phyloP scores from a whole-genome alignment of 2,113 vertebrate genomes.

The Pipra filicauda region DNA sequence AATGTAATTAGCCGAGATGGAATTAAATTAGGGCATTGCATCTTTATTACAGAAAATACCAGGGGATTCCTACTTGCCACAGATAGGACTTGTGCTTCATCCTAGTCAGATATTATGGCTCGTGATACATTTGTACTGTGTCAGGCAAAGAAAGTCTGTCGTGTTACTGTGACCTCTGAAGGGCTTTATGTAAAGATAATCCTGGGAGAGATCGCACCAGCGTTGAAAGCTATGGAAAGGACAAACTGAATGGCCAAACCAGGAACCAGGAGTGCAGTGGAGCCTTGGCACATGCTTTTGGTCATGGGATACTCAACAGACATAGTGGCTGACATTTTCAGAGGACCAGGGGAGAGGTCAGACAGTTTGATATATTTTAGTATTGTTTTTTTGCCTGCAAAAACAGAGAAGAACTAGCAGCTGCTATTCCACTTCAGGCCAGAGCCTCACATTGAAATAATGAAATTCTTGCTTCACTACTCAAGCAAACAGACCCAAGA shows the following conservation, averaged over 20 bases:
- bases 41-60: neutral
- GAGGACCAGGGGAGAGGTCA: neutral
- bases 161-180: neutral
- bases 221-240: neutral
- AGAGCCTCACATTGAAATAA: neutral
- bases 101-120: neutral
- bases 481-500: conserved; percentile 11
- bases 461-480: neutral
- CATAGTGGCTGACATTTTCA: neutral
- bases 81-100: neutral
- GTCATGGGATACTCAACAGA: neutral
- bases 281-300: fast-evolving
- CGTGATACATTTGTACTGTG: fast-evolving
- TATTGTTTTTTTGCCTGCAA: neutral
- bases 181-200: neutral
- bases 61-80: neutral
- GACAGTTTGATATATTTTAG: neutral
- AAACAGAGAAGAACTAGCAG: neutral
- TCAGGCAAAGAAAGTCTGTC: neutral
- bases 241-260: neutral
- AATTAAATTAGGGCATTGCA: neutral
- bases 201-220: neutral
- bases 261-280: neutral
- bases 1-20: neutral
- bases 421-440: neutral